Evolutionary conservation across 2,888 invertebrate genomes (phyloP).

Genomic region (Tiphia femorata): DNA sequence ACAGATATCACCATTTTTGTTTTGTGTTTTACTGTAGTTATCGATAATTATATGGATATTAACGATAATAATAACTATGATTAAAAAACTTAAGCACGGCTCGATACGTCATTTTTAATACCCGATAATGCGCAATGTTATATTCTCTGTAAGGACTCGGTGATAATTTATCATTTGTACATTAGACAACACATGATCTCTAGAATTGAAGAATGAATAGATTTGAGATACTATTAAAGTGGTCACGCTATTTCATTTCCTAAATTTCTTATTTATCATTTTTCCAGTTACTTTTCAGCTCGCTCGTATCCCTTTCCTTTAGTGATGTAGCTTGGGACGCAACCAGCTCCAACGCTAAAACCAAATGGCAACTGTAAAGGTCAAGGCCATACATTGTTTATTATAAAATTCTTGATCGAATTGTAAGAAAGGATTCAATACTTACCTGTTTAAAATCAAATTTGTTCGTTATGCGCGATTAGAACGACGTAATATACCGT

Average conservation of each 20-base stretch:
- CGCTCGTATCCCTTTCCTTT: too few relatives aligned
- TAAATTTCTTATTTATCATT: neutral
- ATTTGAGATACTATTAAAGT: conserved; percentile 20
- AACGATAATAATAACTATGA: conserved; percentile 70
- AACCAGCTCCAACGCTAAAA: too few relatives aligned
- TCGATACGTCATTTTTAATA: conserved; percentile 25
- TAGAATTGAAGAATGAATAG: conserved; percentile 24
- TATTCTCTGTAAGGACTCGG: conserved; percentile 18
- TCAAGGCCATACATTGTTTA: too few relatives aligned
- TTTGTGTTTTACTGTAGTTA: conserved; percentile 70
- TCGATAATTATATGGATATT: conserved; percentile 70
- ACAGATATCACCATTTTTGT: conserved; percentile 69
- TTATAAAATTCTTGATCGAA: too few relatives aligned
- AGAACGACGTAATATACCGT: too few relatives aligned
- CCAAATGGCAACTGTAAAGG: too few relatives aligned
- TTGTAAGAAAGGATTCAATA: too few relatives aligned
- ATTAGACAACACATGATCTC: conserved; percentile 26
- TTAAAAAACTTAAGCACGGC: conserved; percentile 60
- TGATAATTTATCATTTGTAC: conserved; percentile 26
- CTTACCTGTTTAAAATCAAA: too few relatives aligned
- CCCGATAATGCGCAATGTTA: conserved; percentile 20
- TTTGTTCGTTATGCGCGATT: too few relatives aligned
- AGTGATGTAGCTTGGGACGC: too few relatives aligned
- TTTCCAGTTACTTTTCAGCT: too few relatives aligned
- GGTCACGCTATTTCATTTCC: conserved; percentile 22